Conservation (phyloP, 2,888 invertebrate species). For the Pterostichus niger region DNA sequence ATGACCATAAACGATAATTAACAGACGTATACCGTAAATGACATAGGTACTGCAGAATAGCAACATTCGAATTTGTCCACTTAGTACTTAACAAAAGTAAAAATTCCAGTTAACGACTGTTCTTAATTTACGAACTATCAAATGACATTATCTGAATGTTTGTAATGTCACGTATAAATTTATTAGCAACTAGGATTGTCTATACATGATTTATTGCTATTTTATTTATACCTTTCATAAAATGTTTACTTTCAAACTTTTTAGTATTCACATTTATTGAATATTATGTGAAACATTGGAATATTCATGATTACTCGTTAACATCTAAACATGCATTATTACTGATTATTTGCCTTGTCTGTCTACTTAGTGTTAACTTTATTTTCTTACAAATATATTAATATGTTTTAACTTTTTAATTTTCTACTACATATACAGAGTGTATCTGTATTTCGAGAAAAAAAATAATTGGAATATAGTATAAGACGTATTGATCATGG, state of each 20-base stretch:
- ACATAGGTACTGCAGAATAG: slow-evolving; percentile 21
- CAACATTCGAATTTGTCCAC: slow-evolving; percentile 46
- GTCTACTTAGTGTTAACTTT: too few relatives aligned
- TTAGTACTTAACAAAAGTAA: slow-evolving; percentile 47
- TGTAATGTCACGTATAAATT: slow-evolving; percentile 38
- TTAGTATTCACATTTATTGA: too few relatives aligned
- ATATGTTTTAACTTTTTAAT: too few relatives aligned
- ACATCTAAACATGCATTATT: too few relatives aligned
- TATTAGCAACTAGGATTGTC: slow-evolving; percentile 21
- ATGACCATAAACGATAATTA: slow-evolving; percentile 36
- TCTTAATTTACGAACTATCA: slow-evolving; percentile 45
- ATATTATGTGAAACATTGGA: too few relatives aligned
- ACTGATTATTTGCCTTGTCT: too few relatives aligned
- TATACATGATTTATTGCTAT: slow-evolving; percentile 31
- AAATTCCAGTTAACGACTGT: slow-evolving; percentile 38
- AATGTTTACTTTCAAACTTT: not conserved
- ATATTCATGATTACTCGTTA: too few relatives aligned
- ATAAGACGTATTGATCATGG: too few relatives aligned
- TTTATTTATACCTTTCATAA: slow-evolving; percentile 44
- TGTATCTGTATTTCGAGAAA: too few relatives aligned
- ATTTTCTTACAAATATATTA: too few relatives aligned
- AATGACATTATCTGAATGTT: slow-evolving; percentile 38
- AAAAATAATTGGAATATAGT: too few relatives aligned
- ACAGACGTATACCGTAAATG: slow-evolving; percentile 34
- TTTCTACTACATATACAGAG: too few relatives aligned